Percentiles rank a stretch among this genome's conserved stretches.
Evolutionary conservation across 1,140 invertebrate species (phyloP).

Genomic region (Globodera ellingtonae): DNA sequence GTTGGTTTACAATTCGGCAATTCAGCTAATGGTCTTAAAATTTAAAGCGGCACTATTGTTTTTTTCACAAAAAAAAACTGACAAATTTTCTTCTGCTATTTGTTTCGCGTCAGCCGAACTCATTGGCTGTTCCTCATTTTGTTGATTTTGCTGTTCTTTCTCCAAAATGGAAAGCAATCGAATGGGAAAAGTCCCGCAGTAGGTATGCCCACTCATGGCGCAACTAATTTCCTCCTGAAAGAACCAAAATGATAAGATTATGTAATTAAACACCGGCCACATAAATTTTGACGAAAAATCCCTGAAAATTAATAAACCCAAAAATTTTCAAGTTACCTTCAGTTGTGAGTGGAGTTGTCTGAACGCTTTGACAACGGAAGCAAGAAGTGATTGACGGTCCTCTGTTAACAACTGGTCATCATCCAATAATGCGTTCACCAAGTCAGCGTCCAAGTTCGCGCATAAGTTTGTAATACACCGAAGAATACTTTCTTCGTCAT

Average conservation of each 20-base stretch:
- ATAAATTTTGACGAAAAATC: neutral
- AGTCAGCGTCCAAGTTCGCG: neutral
- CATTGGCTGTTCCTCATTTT: neutral
- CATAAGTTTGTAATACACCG: constrained; percentile 3
- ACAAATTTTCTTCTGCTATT: neutral
- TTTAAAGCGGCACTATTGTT: neutral
- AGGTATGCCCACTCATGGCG: too few species aligned
- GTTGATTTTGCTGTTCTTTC: neutral
- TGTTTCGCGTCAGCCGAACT: neutral
- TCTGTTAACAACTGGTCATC: neutral
- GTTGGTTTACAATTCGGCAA: neutral
- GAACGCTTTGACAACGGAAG: neutral
- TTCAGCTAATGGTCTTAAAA: neutral
- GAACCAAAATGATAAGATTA: neutral
- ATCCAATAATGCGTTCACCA: neutral
- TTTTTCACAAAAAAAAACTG: too few species aligned
- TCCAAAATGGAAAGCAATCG: neutral
- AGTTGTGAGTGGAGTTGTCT: neutral
- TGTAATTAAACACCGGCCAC: too few species aligned
- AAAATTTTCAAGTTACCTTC: neutral
- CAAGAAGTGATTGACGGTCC: neutral
- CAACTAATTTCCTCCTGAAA: constrained; percentile 15
- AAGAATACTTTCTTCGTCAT: neutral
- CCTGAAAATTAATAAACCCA: neutral
- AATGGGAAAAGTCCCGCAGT: neutral